phyloP scores from a whole-genome alignment of 2,888 invertebrate genomes.

The Lepidochrysops patricia region DNA sequence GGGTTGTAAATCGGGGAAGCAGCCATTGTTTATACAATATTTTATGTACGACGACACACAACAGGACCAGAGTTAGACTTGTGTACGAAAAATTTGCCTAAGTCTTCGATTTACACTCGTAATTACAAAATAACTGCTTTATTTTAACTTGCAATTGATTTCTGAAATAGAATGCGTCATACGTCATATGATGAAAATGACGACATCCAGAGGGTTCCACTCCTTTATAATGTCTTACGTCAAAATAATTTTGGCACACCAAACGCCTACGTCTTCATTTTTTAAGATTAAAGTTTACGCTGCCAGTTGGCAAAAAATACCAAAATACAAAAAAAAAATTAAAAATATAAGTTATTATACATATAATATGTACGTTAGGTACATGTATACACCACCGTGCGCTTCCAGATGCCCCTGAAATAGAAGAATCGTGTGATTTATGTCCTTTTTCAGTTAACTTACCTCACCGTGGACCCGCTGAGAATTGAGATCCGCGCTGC shows the following conservation, averaged over 20 bases:
- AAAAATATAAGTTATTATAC: too few species aligned
- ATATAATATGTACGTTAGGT: too few species aligned
- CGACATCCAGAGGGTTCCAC: too few species aligned
- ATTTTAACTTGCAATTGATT: slow-evolving; percentile 38
- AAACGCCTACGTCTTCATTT: too few species aligned
- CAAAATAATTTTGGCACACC: too few species aligned
- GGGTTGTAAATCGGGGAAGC: slow-evolving; percentile 56
- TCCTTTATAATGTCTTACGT: too few species aligned
- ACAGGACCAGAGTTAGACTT: not conserved
- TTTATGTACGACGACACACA: not conserved
- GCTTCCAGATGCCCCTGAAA: too few species aligned
- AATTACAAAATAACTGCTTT: slow-evolving; percentile 33
- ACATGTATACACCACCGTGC: too few species aligned
- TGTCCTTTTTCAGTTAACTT: slow-evolving; percentile 5
- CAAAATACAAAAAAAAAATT: too few species aligned
- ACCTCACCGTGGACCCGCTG: not conserved
- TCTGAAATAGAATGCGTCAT: slow-evolving; percentile 43
- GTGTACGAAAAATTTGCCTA: slow-evolving; percentile 30
- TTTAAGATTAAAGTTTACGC: too few species aligned
- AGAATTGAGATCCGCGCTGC: slow-evolving; percentile 2
- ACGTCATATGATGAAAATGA: slow-evolving; percentile 52
- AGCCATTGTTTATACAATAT: slow-evolving; percentile 36
- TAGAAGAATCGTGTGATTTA: not conserved
- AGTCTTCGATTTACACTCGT: slow-evolving; percentile 40
- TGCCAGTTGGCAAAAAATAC: too few species aligned